Evolutionary conservation across 1,140 invertebrate genomes (phyloP).

Genomic region (Galleria mellonella): DNA sequence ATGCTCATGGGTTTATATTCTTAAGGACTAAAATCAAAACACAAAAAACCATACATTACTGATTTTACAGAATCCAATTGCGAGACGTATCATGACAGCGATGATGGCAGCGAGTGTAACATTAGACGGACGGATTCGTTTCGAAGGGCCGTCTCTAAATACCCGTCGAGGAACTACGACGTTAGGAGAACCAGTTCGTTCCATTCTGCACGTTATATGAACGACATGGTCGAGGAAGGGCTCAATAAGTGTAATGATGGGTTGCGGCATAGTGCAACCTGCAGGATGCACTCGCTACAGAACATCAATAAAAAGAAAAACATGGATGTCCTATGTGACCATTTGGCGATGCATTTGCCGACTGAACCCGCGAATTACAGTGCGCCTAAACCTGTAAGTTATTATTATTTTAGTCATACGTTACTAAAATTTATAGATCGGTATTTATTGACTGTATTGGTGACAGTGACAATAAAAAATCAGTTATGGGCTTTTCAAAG

Average conservation of each 20-base stretch:
- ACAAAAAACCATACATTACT: background rate
- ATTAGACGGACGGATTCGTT: conserved; percentile 57
- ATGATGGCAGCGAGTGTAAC: conserved; percentile 62
- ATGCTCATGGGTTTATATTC: too few relatives aligned
- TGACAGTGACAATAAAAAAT: too few relatives aligned
- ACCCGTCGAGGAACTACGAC: conserved; percentile 49
- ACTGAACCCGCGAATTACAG: conserved; percentile 43
- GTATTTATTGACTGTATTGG: too few relatives aligned
- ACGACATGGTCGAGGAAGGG: conserved; percentile 35
- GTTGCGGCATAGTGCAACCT: conserved; percentile 29
- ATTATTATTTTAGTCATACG: background rate
- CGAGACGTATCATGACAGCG: conserved; percentile 57
- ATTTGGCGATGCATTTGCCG: conserved; percentile 54
- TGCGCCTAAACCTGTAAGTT: conserved; percentile 47
- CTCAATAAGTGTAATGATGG: conserved; percentile 26
- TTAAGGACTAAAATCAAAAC: too few relatives aligned
- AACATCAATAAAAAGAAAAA: conserved; percentile 54
- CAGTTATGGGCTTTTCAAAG: too few relatives aligned
- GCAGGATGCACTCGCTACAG: conserved; percentile 56
- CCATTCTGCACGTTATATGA: conserved; percentile 50
- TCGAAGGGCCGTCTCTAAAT: conserved; percentile 43
- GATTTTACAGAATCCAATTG: conserved; percentile 52
- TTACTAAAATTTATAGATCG: too few relatives aligned
- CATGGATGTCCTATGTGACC: conserved; percentile 53
- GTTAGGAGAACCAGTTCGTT: conserved; percentile 56